Conservation (phyloP, 2,797 vertebrate genomes). For the Mus minutoides region DNA sequence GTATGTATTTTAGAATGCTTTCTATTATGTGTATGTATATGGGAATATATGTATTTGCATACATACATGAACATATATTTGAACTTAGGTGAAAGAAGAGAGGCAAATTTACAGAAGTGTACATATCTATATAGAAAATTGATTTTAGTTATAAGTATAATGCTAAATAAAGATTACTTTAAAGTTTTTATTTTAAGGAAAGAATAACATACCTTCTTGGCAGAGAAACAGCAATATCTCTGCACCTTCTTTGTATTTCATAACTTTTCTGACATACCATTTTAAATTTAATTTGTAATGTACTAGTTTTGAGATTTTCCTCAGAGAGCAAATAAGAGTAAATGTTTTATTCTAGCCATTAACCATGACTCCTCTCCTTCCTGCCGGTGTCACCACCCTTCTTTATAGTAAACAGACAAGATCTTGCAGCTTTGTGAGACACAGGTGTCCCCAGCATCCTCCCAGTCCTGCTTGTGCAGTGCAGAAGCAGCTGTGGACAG, state of each 20-base stretch:
- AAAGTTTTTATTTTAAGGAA: background rate
- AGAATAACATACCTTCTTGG: background rate
- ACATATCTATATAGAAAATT: background rate
- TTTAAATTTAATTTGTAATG: constrained; percentile 34
- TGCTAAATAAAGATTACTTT: constrained; percentile 20
- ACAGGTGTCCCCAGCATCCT: background rate
- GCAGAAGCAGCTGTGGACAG: background rate
- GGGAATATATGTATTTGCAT: background rate
- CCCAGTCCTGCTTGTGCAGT: background rate
- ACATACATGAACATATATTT: background rate
- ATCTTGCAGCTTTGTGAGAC: background rate
- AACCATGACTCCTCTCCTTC: background rate
- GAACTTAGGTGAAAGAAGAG: background rate
- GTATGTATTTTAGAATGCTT: background rate
- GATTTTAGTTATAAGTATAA: background rate
- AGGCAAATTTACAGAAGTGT: background rate
- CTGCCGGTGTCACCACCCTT: background rate
- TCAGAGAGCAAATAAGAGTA: constrained; percentile 25
- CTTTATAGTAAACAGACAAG: background rate
- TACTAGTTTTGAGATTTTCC: constrained; percentile 33
- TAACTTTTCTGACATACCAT: constrained; percentile 4
- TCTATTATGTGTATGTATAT: background rate
- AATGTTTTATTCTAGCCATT: background rate
- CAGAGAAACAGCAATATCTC: background rate
- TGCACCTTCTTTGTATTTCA: background rate